phyloP scores from a whole-genome alignment of 2,797 vertebrate species.

The Microctenopoma stevenorrisi region DNA sequence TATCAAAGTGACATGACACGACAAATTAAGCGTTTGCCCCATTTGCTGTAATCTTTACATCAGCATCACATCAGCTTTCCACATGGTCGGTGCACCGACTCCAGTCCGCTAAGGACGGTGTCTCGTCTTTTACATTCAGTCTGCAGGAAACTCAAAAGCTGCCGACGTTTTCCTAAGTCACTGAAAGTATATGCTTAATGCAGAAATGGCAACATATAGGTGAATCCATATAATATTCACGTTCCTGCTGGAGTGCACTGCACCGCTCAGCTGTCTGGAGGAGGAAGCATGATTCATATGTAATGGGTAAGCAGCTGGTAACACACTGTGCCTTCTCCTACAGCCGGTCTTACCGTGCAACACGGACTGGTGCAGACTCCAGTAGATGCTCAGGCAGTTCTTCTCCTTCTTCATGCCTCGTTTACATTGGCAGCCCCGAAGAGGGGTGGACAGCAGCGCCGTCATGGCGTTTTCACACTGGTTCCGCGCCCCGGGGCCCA shows the following conservation, averaged over 20 bases:
- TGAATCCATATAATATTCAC: too few species aligned
- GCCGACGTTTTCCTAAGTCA: neutral
- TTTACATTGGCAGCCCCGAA: conserved; percentile 93
- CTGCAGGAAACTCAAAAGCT: neutral
- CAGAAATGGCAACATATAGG: too few species aligned
- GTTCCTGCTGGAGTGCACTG: conserved; percentile 20
- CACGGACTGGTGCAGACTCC: conserved; percentile 92
- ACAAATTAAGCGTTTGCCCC: too few species aligned
- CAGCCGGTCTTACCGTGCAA: conserved; percentile 83
- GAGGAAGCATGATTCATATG: conserved; percentile 38
- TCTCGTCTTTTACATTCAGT: neutral
- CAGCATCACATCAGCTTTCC: neutral
- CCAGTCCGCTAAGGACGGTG: neutral
- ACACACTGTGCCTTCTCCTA: conserved; percentile 5
- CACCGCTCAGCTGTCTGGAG: conserved; percentile 36
- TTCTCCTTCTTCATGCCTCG: conserved; percentile 95
- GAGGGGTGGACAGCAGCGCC: conserved; percentile 90
- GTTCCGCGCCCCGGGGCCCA: conserved; percentile 89
- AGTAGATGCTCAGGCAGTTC: conserved; percentile 94
- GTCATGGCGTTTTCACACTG: conserved; percentile 90
- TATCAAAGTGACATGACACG: neutral
- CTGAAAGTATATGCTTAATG: conserved; percentile 3
- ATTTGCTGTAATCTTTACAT: neutral
- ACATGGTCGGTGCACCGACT: neutral
- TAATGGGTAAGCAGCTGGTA: conserved; percentile 27